Evolutionary conservation across 2,888 invertebrate species (phyloP).

Genomic region (Sphecodes monilicornis): DNA sequence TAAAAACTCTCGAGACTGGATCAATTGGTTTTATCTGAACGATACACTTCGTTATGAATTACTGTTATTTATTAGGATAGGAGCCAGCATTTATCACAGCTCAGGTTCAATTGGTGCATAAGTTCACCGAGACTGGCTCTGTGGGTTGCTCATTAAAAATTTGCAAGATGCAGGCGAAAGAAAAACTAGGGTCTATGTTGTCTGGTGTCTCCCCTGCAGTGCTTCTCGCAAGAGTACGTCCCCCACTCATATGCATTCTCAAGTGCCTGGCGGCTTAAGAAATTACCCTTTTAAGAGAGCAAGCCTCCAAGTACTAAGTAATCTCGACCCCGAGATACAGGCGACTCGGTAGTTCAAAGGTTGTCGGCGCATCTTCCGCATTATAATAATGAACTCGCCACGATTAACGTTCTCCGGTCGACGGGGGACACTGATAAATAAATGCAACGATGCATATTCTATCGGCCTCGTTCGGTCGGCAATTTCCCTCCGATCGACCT

Average conservation of each 20-base stretch:
- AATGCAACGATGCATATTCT: not conserved
- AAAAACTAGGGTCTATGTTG: not conserved
- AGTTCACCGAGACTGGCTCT: too few species aligned
- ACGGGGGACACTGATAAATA: not conserved
- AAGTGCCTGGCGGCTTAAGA: not conserved
- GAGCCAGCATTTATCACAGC: not conserved
- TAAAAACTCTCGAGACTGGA: not conserved
- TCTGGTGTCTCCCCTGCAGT: not conserved
- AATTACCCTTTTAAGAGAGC: conserved; percentile 16
- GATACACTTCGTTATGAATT: not conserved
- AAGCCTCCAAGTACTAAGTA: not conserved
- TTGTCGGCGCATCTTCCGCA: not conserved
- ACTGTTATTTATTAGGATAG: not conserved
- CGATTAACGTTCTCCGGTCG: not conserved
- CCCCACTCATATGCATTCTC: not conserved
- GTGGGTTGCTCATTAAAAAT: conserved; percentile 18
- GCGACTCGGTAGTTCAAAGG: not conserved
- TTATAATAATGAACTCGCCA: not conserved
- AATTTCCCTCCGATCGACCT: conserved; percentile 2
- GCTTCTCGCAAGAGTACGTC: conserved; percentile 13
- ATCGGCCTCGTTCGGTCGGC: not conserved
- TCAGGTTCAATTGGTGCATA: too few species aligned
- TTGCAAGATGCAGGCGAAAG: conserved; percentile 7
- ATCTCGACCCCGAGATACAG: not conserved
- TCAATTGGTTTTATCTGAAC: too few species aligned